Percentiles rank a stretch among this genome's conserved stretches.
Conservation (phyloP, 2,888 invertebrate genomes). For the Hermodice carunculata region DNA sequence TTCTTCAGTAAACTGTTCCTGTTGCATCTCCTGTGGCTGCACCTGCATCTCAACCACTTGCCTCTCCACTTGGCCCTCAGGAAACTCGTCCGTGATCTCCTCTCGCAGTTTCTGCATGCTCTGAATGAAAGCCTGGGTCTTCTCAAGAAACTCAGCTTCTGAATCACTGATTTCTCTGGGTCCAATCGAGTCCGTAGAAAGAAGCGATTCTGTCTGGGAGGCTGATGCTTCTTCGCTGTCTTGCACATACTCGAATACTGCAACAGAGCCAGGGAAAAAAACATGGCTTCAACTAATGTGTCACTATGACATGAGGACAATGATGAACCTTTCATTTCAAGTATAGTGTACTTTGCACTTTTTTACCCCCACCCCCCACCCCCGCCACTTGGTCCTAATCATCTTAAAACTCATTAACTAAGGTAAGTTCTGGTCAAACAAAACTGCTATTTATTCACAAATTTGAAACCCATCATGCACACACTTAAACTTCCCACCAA, state of each 20-base stretch:
- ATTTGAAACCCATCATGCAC: no score
- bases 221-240: slow-evolving; percentile 84
- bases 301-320: no score
- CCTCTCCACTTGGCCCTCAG: slow-evolving; percentile 6
- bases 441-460: no score
- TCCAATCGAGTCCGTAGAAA: slow-evolving; percentile 51
- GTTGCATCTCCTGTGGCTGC: slow-evolving; percentile 29
- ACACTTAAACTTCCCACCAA: no score
- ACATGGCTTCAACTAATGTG: no score
- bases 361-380: no score
- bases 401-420: no score
- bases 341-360: no score
- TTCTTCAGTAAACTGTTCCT: slow-evolving; percentile 21
- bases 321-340: no score
- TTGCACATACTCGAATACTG: slow-evolving; percentile 93
- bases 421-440: no score
- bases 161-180: slow-evolving; percentile 26
- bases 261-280: slow-evolving; percentile 41
- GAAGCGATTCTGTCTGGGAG: slow-evolving; percentile 56
- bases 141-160: slow-evolving; percentile 42
- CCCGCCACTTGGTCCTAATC: no score
- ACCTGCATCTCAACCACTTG: slow-evolving; percentile 38
- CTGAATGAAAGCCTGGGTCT: slow-evolving; percentile 41
- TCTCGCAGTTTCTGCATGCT: slow-evolving; percentile 41
- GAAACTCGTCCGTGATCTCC: slow-evolving; percentile 38